Base-by-base conservation (phyloP, 2,113 vertebrate genomes). In the Delphinus delphis region DNA sequence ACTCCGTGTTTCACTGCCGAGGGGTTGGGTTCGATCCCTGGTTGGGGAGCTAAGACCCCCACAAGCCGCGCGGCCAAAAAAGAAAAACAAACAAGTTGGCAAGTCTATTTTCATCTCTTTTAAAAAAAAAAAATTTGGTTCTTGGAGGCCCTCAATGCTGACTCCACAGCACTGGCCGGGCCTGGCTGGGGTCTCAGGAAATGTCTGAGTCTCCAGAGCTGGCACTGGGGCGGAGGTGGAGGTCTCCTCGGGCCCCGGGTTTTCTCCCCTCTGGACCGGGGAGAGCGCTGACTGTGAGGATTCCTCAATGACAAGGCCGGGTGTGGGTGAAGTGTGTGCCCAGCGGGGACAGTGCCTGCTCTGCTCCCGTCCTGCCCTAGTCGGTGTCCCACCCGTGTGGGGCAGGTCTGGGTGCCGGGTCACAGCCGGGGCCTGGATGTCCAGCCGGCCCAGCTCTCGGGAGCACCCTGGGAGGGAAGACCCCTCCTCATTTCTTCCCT, bases 331-430 rank as follows among this genome's bases (percentile, higher is more conserved):
- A 70, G 14, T 13, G 38, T 50, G 25, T 18, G 18, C 65, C 53
- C 53, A 31, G 79, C 2, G 1, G 6, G 3, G 23, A 60, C 2
- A 3, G 53, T 47, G 23, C 79, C 25, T 8, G 3, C 58, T 25
- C 53, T 47, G 10, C 23, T 28, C 10, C 17, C 2, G 2, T 33
- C n/a, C 38, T 0, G 14, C 20, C 65, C n/a, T 25, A 5, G 4
- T 36, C 6, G 2, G 25, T 76, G 14, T 33, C 23, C 28, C 20
- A 20, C 28, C 76, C 14, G 12, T 2, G 50, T 26, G 33, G 50
- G 28, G 50, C 3, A 55, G 2, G 33, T 17, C n/a, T 47, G 26
- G 47, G 21, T 55, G 53, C 5, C 0, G 0, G 71, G 80, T n/a
- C 60, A 38, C 60, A 71, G 9, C 20, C 1, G 0, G 33, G 88